Base-by-base conservation (phyloP, 1,140 invertebrate species). In the Archivesica marissinica region DNA sequence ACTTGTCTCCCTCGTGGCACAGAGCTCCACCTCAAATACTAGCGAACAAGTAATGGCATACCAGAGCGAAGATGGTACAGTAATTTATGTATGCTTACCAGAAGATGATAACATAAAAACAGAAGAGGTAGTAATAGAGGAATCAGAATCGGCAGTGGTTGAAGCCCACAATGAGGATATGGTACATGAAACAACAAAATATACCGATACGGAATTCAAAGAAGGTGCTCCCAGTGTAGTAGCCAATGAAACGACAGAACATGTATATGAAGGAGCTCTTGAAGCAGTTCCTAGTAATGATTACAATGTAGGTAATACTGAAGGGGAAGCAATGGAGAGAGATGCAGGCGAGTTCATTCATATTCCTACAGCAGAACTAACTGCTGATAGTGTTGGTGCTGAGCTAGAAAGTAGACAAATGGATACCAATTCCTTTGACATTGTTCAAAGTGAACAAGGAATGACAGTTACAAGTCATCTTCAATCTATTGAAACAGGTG, bases 51-150 rank as follows among this genome's bases (percentile, higher is more conserved):
- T 81, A 17, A 44, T 70, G 35, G 80, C 80, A 3, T 70, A 70
- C 39, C 80, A 82, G 38, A 74, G 50, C 41, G 66, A 82, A 74
- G 80, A 82, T 74, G 80, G 80, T 3, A 28, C 80, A 35, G 25
- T 74, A 2, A 82, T 82, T 30, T 82, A 70, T 74, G 52, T 82
- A 1, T 82, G 80, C 44, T 20, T 82, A 28, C 23, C 47, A 13
- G 52, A 82, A 30, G 33, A 47, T 44, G 30, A 59, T n/a, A 28
- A 13, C 15, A 66, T 64, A 6, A 81, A 52, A n/a, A 35, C 78
- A 25, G 28, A 70, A 70, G 39, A 72, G 39, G 28, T 72, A 1
- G 25, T 72, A 17, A 25, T 23, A 13, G 68, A 72, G 50, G 39
- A 50, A 72, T 20, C 41, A 33, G 41, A 72, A 20, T 33, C n/a